Conservation (phyloP, 2,888 invertebrate genomes). For the Crepidodera aurea region DNA sequence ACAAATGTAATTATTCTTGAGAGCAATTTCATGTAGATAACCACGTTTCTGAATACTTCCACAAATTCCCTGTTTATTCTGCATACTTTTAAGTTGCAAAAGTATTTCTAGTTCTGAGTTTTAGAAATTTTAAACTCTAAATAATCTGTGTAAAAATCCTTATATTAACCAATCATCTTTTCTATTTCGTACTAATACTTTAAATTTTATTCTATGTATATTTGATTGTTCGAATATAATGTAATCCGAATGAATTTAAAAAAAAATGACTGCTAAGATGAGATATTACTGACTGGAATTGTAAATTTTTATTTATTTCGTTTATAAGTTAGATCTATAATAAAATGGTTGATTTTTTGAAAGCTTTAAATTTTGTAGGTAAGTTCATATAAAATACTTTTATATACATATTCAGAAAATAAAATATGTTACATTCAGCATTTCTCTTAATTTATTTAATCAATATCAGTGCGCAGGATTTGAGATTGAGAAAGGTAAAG, state of each 20-base stretch:
- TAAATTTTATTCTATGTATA: background rate
- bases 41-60: too few relatives aligned
- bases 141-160: too few relatives aligned
- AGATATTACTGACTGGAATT: constrained; percentile 19
- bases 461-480: too few relatives aligned
- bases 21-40: too few relatives aligned
- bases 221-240: background rate
- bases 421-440: constrained; percentile 21
- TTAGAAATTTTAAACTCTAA: too few relatives aligned
- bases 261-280: constrained; percentile 12
- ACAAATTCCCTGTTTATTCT: too few relatives aligned
- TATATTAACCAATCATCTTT: background rate
- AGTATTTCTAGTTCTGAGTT: too few relatives aligned
- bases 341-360: constrained; percentile 31
- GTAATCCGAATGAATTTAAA: constrained; percentile 8
- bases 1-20: too few relatives aligned
- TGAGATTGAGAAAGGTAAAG: too few relatives aligned
- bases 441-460: background rate
- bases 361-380: constrained; percentile 33
- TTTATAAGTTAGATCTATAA: constrained; percentile 12
- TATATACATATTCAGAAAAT: constrained; percentile 26
- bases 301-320: constrained; percentile 15
- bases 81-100: too few relatives aligned
- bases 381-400: constrained; percentile 21
- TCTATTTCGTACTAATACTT: background rate